These are phyloP conservation scores for Lissocephala sabroskyi DNA, from an alignment of 2,888 invertebrate genomes.

Conservation along the genomic window DNA sequence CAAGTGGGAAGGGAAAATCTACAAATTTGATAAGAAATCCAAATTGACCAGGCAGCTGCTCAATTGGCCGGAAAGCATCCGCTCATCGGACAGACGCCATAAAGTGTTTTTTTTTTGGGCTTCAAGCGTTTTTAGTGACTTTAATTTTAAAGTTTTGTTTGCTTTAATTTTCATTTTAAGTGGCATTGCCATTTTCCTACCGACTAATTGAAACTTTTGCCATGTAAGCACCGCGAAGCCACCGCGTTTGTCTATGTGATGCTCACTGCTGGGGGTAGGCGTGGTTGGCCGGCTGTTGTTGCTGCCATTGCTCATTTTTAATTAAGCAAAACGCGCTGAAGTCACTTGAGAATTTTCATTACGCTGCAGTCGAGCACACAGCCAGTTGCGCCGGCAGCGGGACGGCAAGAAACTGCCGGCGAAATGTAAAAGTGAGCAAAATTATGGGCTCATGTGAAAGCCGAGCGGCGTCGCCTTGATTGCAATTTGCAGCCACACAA, in stretches of 20 bases:
- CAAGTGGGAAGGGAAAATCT: constrained; percentile 54
- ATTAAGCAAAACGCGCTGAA: constrained; percentile 52
- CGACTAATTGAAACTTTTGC: constrained; percentile 57
- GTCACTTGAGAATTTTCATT: constrained; percentile 55
- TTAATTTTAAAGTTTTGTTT: constrained; percentile 14
- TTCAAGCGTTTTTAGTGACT: constrained; percentile 17
- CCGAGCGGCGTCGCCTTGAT: too few species aligned
- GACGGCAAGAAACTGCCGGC: too few species aligned
- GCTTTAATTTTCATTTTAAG: constrained; percentile 34
- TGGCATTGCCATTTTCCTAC: constrained; percentile 41
- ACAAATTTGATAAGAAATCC: constrained; percentile 65
- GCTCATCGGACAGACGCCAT: too few species aligned
- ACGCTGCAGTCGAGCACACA: constrained; percentile 18
- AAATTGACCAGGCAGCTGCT: too few species aligned
- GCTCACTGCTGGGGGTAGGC: too few species aligned
- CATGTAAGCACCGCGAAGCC: constrained; percentile 14
- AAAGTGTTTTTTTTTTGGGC: constrained; percentile 4
- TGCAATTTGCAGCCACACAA: too few species aligned
- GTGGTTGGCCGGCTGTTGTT: too few species aligned
- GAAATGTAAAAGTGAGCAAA: too few species aligned
- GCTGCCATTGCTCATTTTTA: constrained; percentile 44
- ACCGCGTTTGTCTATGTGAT: too few species aligned
- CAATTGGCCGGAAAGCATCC: too few species aligned
- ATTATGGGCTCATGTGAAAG: too few species aligned
- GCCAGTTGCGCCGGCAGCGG: neutral